Evolutionary conservation across 2,797 vertebrate species (phyloP).

Genomic region (Leucoraja ocellata): DNA sequence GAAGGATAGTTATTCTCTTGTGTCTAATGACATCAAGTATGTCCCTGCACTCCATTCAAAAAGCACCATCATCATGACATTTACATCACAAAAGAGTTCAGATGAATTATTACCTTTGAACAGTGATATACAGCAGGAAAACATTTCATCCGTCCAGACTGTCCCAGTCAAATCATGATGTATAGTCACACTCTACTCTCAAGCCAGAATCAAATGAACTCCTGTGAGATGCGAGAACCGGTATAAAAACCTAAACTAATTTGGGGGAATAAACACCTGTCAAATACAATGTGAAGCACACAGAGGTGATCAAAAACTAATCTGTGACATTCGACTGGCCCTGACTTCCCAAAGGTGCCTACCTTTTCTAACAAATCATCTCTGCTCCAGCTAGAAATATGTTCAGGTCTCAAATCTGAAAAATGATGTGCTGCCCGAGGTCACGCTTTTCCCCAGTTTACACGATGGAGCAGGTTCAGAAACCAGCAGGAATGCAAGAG

Average conservation of each 20-base stretch:
- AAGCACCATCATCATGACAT: neutral
- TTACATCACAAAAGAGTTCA: neutral
- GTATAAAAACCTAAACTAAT: neutral
- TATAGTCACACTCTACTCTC: no score
- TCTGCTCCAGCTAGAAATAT: neutral
- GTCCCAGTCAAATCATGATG: neutral
- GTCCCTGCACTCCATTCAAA: neutral
- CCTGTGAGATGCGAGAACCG: neutral
- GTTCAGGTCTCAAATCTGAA: neutral
- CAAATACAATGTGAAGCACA: neutral
- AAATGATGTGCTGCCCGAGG: neutral
- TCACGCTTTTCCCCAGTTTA: neutral
- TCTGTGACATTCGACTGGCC: neutral
- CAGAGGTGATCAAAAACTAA: neutral
- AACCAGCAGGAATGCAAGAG: neutral
- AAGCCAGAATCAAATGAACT: neutral
- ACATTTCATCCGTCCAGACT: neutral
- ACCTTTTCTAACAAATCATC: neutral
- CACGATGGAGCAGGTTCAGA: neutral
- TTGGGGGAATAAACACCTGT: neutral
- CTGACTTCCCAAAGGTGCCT: neutral
- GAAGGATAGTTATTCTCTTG: neutral
- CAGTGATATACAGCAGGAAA: neutral
- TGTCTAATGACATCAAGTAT: neutral
- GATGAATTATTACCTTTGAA: neutral